Percentiles rank a stretch among this genome's conserved stretches.
phyloP scores from a whole-genome alignment of 2,888 invertebrate genomes.

The Drosophila yooni region DNA sequence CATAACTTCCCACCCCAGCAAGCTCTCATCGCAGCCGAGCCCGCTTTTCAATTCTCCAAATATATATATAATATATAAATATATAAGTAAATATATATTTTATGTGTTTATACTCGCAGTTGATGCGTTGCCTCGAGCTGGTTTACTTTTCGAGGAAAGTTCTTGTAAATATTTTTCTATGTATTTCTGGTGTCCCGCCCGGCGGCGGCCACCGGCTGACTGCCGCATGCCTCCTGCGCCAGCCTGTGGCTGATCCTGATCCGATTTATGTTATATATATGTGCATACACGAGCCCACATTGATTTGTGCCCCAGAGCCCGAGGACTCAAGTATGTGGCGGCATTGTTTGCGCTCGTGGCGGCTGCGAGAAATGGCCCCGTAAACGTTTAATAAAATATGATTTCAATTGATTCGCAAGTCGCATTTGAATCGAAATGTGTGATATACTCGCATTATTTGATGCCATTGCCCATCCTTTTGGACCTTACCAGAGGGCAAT shows the following conservation, averaged over 20 bases:
- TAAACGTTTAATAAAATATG: slow-evolving; percentile 79
- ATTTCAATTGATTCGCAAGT: slow-evolving; percentile 77
- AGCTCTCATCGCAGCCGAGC: not conserved
- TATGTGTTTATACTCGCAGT: slow-evolving; percentile 66
- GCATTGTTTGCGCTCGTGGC: slow-evolving; percentile 57
- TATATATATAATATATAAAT: slow-evolving; percentile 9
- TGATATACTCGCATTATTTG: slow-evolving; percentile 48
- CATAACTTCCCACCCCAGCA: slow-evolving; percentile 49
- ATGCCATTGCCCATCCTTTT: slow-evolving; percentile 33
- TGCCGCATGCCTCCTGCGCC: not conserved
- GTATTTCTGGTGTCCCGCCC: slow-evolving; percentile 44
- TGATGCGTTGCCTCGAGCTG: slow-evolving; percentile 64
- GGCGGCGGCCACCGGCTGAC: slow-evolving; percentile 9
- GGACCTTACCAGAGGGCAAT: slow-evolving; percentile 51
- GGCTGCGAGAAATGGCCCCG: slow-evolving; percentile 73
- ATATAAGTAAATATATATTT: slow-evolving; percentile 27
- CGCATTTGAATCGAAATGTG: slow-evolving; percentile 67
- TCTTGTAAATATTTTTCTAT: slow-evolving; percentile 74
- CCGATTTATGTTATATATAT: slow-evolving; percentile 57
- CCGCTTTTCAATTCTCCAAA: slow-evolving; percentile 31
- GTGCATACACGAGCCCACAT: slow-evolving; percentile 45
- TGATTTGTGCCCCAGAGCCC: slow-evolving; percentile 46
- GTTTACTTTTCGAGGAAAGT: slow-evolving; percentile 61
- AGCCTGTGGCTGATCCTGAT: slow-evolving; percentile 44
- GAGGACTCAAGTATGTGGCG: slow-evolving; percentile 34